A percentile compares a stretch with the other conserved stretches of the same genome.
Evolutionary conservation across 2,888 invertebrate species (phyloP).

Genomic region (Thumatha senex): DNA sequence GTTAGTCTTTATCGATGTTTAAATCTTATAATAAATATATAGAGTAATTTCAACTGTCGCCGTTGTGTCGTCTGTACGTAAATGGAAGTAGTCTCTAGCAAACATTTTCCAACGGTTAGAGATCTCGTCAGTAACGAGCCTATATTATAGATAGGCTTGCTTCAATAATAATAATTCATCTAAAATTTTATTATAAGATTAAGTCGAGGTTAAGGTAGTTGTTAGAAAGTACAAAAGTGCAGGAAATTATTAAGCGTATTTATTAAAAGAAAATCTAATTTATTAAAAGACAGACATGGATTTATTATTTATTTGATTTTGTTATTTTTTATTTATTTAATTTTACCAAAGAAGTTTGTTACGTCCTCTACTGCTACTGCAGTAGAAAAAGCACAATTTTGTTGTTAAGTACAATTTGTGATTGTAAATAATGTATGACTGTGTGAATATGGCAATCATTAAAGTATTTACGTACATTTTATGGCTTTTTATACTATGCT

Average conservation of each 20-base stretch:
- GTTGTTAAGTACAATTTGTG: constrained; percentile 75
- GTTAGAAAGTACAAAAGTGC: constrained; percentile 65
- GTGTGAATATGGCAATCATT: constrained; percentile 80
- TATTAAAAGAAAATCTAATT: constrained; percentile 23
- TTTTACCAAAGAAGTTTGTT: constrained; percentile 53
- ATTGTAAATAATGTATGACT: constrained; percentile 78
- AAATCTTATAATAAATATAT: constrained; percentile 30
- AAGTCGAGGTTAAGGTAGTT: constrained; percentile 53
- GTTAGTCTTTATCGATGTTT: constrained; percentile 44
- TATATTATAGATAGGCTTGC: constrained; percentile 18
- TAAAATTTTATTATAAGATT: constrained; percentile 27
- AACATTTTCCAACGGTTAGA: constrained; percentile 24
- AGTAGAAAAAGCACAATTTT: constrained; percentile 74
- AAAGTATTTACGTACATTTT: constrained; percentile 77
- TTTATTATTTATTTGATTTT: constrained; percentile 15
- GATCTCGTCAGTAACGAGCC: too few species aligned
- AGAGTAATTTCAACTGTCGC: constrained; percentile 36
- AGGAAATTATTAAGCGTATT: constrained; percentile 22
- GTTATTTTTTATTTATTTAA: constrained; percentile 48
- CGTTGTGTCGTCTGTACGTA: constrained; percentile 32
- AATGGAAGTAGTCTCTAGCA: constrained; percentile 20
- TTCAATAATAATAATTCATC: constrained; percentile 26
- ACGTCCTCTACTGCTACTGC: constrained; percentile 36
- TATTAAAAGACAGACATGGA: constrained; percentile 47
- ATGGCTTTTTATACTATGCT: constrained; percentile 16